These are phyloP conservation scores for Columba livia DNA, from an alignment of 2,113 vertebrate genomes.

Conservation along the genomic window DNA sequence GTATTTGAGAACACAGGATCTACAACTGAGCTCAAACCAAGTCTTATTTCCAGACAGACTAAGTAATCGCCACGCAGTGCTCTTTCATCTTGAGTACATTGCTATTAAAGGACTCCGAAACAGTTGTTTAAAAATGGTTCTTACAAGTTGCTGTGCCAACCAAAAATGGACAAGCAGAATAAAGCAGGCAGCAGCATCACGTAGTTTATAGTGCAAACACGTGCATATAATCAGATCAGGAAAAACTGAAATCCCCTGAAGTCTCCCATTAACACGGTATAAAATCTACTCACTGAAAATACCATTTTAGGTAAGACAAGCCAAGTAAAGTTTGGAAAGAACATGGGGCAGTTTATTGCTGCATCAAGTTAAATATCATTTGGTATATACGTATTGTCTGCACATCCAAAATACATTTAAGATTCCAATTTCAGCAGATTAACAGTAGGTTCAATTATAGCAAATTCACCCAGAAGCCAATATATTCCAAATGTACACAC, in stretches of 20 bases:
- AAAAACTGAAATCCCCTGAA: not conserved
- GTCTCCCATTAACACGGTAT: not conserved
- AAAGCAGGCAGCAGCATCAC: not conserved
- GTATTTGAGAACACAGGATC: not conserved
- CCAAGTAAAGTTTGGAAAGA: not conserved
- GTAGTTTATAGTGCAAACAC: not conserved
- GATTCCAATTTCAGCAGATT: not conserved
- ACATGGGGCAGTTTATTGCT: not conserved
- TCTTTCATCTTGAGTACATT: not conserved
- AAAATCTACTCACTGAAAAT: not conserved
- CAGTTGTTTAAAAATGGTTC: constrained; percentile 31
- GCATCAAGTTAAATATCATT: not conserved
- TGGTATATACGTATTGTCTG: not conserved
- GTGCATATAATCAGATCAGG: not conserved
- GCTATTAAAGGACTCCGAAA: constrained; percentile 39
- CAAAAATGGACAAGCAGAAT: constrained; percentile 25
- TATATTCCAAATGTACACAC: not conserved
- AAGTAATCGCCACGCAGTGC: not conserved
- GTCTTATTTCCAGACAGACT: not conserved
- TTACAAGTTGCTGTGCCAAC: constrained; percentile 20
- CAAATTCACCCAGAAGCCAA: not conserved
- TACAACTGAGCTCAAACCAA: not conserved
- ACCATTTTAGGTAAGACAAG: not conserved
- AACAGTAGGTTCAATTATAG: not conserved
- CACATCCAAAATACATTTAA: not conserved